A percentile compares a stretch with the other conserved stretches of the same genome.
These are phyloP conservation scores for Vannuccia rotundouncinata DNA, from an alignment of 2,888 invertebrate genomes.

Conservation along the genomic window DNA sequence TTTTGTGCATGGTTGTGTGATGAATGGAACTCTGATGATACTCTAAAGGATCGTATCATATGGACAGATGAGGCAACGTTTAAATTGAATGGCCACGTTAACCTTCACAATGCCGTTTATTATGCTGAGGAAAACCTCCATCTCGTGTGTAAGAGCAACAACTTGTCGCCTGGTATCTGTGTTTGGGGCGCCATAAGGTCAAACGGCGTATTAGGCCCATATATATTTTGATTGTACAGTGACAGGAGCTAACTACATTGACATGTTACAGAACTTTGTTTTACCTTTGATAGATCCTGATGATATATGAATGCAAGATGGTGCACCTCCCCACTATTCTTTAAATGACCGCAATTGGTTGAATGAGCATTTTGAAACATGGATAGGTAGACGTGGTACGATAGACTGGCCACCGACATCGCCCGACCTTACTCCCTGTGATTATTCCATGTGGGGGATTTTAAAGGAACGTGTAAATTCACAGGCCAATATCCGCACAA, in stretches of 20 bases:
- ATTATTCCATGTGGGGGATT: conserved; percentile 4
- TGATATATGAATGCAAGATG: conserved; percentile 4
- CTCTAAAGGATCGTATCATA: conserved; percentile 15
- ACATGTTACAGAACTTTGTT: conserved; percentile 1
- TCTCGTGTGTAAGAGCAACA: conserved; percentile 13
- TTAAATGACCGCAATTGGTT: not conserved
- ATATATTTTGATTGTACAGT: not conserved
- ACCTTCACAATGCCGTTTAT: conserved; percentile 19
- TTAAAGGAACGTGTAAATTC: not conserved
- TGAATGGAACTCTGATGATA: conserved; percentile 10
- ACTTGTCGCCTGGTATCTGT: conserved; percentile 24
- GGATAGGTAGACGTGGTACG: conserved; percentile 9
- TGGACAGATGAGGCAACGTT: conserved; percentile 12
- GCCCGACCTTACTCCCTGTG: conserved; percentile 2
- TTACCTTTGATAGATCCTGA: not conserved
- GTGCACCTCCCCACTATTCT: conserved; percentile 10
- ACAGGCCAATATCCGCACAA: not conserved
- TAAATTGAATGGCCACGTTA: conserved; percentile 1
- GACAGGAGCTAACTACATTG: not conserved
- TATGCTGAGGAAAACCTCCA: not conserved
- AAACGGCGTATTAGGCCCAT: not conserved
- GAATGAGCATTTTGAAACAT: not conserved
- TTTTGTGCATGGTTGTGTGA: conserved; percentile 6
- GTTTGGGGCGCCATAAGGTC: not conserved
- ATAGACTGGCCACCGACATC: conserved; percentile 6